Conservation (phyloP, 1,140 invertebrate species). For the Neodiprion pinetum region DNA sequence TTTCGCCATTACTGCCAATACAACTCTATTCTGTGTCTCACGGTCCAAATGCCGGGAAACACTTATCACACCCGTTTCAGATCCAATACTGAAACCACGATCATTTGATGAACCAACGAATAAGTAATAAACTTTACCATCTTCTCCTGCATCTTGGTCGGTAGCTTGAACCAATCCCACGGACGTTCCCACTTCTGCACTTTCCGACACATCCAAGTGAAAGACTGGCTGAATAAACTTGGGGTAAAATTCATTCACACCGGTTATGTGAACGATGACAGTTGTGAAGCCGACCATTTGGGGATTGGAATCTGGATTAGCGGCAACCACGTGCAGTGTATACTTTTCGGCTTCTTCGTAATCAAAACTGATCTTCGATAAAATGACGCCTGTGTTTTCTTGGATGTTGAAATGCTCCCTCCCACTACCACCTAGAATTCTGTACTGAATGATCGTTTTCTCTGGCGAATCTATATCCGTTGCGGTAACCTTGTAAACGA, state of each 20-base stretch:
- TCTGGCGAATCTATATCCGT: constrained; percentile 90
- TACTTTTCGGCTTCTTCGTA: constrained; percentile 86
- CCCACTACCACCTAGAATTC: constrained; percentile 79
- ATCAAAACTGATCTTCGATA: constrained; percentile 82
- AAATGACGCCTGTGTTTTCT: constrained; percentile 77
- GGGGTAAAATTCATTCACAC: constrained; percentile 93
- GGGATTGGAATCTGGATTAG: constrained; percentile 81
- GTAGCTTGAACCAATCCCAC: constrained; percentile 89
- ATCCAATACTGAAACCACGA: constrained; percentile 87
- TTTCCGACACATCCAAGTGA: constrained; percentile 93
- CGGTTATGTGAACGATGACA: constrained; percentile 81
- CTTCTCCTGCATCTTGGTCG: constrained; percentile 90
- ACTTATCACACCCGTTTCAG: constrained; percentile 83
- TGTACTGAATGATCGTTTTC: constrained; percentile 89
- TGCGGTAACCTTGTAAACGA: constrained; percentile 80
- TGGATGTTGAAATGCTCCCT: constrained; percentile 82
- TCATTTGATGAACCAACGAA: constrained; percentile 94
- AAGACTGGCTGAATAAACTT: constrained; percentile 91
- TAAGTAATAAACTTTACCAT: constrained; percentile 90
- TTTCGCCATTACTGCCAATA: constrained; percentile 92
- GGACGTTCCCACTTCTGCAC: constrained; percentile 83
- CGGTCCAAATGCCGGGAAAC: constrained; percentile 85
- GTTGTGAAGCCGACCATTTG: constrained; percentile 77
- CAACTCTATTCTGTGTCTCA: constrained; percentile 89
- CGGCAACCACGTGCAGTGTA: constrained; percentile 81